These are phyloP conservation scores for Potorous gilbertii DNA, from an alignment of 2,797 vertebrate genomes.

Conservation along the genomic window DNA sequence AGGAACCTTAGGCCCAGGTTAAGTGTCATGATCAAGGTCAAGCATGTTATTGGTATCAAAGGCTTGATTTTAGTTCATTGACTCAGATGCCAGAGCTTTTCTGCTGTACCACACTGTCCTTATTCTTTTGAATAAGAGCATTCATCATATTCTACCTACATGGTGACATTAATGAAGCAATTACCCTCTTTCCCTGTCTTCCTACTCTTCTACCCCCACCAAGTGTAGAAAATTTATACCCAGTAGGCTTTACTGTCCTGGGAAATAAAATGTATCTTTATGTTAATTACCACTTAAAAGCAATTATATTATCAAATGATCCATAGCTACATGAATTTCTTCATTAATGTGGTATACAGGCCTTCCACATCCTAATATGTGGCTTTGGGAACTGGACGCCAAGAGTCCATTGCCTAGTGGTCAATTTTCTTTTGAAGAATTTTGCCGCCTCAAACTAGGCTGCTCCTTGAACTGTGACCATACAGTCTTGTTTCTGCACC, in stretches of 20 bases:
- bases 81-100: background rate
- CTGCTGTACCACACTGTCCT: background rate
- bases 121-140: background rate
- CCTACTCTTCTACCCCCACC: accelerated
- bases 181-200: background rate
- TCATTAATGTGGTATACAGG: background rate
- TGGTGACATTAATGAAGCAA: background rate
- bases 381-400: background rate
- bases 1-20: background rate
- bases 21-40: background rate
- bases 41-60: background rate
- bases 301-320: background rate
- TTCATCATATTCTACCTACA: background rate
- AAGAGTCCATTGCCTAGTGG: background rate
- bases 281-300: background rate
- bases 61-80: background rate
- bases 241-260: background rate
- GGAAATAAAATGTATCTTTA: background rate
- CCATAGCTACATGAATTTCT: background rate
- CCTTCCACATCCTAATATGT: background rate
- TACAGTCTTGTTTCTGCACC: background rate
- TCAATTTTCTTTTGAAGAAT: background rate
- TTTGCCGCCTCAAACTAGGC: background rate
- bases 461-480: background rate
- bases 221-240: background rate